Base-by-base conservation (phyloP, 1,140 invertebrate genomes). In the Scylla paramamosain region DNA sequence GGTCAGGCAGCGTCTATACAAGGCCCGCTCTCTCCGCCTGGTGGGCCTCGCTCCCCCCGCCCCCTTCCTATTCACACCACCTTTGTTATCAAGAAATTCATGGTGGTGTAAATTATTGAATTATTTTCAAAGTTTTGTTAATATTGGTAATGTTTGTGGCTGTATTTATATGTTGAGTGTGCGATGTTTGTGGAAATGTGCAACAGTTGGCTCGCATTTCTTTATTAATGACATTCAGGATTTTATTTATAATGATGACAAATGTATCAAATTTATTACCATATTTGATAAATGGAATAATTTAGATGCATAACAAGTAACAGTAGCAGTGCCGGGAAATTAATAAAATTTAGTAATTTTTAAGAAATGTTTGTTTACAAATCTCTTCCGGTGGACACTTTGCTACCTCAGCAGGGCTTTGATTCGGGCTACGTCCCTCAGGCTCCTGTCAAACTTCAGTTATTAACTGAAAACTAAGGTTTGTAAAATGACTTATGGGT, bases 301-400 rank as follows among this genome's bases (percentile, higher is more conserved):
- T 48, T 48, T 48, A 48, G 6, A 48, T n/a, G n/a, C n/a, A n/a
- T n/a, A n/a, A n/a, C n/a, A n/a, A n/a, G n/a, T n/a, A n/a, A n/a
- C n/a, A n/a, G n/a, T n/a, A n/a, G n/a, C n/a, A n/a, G n/a, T n/a
- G 7, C 25, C 16, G 0, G 12, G 20, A 12, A 91, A 67, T 59
- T 14, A 48, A 48, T 93, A 93, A 8, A 84, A 84, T 28, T 10
- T 20, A 86, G 14, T 67, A 46, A 20, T 82, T 90, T 32, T 90
- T 90, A 90, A 94, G 86, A 94, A 94, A 94, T 94, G 31, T 94
- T 94, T 94, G 93, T 94, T 94, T 94, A 94, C 93, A 94, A 94
- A 91, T 94, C 48, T 87, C 87, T 94, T 94, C 93, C 93, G 93
- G 93, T 93, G 92, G 77, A 28, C 29, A 45, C 20, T 39, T 39